Base-by-base conservation (phyloP, 2,888 invertebrate species). In the Opisthograptis luteolata region DNA sequence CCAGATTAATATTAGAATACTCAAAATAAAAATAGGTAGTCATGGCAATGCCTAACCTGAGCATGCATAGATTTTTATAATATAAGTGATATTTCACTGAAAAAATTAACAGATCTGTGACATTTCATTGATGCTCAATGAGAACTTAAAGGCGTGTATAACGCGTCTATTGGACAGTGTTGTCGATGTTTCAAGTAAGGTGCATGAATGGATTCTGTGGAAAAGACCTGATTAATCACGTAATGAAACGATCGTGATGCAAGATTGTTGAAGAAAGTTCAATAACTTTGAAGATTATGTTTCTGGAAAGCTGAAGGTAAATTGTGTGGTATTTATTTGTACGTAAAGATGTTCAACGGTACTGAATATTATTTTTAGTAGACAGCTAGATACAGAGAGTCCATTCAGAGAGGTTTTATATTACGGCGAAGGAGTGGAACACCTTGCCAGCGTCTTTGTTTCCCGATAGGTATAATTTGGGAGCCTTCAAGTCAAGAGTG, bases 141-240 rank as follows among this genome's bases (percentile, higher is more conserved):
- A n/a, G 34, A 39, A n/a, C 15, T 24, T 12, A 13, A 1, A 1
- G 0, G 6, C 24, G 3, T 0, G 19, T 20, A 14, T 32, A 9
- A 6, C 8, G 4, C 9, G 5, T 46, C 32, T n/a, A 20, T 7
- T 14, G 2, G 1, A 10, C 2, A 17, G 14, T 2, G 8, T 40
- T 4, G 13, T 40, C 22, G 5, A 3, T 24, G 52, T 15, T 31
- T 31, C 19, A 27, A 15, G 12, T 53, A 55, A 49, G 53, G 51
- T 45, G 50, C 48, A 54, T 57, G 47, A 46, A 49, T 53, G 44
- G 52, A 54, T 55, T 40, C 34, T 34, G 43, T 14, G 27, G 34
- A 43, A 43, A 49, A 49, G 24, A 24, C 6, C 39, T 44, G 39
- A 50, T 50, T 44, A 50, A 50, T 44, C 13, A 42, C 28, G 39